Percentiles rank a stretch among this genome's conserved stretches.
phyloP scores from a whole-genome alignment of 2,797 vertebrate species.

The Vultur gryphus region DNA sequence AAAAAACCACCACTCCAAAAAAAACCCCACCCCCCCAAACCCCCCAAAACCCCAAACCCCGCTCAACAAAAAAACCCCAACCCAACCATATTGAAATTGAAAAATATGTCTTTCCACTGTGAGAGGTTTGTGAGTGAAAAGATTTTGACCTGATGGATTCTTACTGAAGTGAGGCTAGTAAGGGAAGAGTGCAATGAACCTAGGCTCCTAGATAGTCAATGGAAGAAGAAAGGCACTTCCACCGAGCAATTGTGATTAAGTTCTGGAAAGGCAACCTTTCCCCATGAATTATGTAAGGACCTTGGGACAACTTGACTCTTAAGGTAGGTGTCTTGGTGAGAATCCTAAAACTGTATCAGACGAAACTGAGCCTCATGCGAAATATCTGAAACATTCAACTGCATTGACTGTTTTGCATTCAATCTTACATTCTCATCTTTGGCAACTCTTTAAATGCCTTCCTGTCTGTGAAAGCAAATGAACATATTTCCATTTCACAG shows the following conservation, averaged over 20 bases:
- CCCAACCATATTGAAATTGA: background rate
- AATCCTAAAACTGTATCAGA: background rate
- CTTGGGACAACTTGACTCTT: background rate
- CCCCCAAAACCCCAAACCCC: background rate
- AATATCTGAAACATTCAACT: background rate
- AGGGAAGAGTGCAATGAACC: background rate
- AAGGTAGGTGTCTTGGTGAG: background rate
- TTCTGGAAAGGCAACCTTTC: background rate
- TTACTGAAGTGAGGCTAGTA: background rate
- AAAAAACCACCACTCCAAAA: rapidly evolving
- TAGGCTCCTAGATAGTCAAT: background rate
- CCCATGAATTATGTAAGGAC: background rate
- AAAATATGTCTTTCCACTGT: background rate
- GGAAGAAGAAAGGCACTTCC: background rate
- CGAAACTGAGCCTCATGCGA: background rate
- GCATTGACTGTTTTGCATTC: background rate
- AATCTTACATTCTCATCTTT: background rate
- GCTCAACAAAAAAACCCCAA: rapidly evolving
- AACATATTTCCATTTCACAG: background rate
- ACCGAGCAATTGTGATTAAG: background rate
- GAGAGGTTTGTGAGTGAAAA: background rate
- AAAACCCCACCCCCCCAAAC: no score
- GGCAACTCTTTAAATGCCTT: background rate
- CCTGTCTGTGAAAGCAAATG: background rate
- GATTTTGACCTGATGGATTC: background rate